These are phyloP conservation scores for Hermatobates lingyangjiaoensis DNA, from an alignment of 1,140 invertebrate species.

Conservation along the genomic window DNA sequence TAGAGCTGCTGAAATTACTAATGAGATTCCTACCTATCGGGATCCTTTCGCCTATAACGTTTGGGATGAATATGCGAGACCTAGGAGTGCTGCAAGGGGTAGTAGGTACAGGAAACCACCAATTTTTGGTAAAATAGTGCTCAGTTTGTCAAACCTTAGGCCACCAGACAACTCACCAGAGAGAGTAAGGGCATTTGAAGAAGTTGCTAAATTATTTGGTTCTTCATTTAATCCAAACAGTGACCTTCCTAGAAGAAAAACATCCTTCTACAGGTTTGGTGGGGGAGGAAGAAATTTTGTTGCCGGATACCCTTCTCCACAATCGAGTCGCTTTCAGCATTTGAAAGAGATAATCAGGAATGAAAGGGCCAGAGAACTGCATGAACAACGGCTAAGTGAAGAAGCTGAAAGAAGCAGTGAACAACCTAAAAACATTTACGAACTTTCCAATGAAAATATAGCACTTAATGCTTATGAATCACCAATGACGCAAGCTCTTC, in stretches of 20 bases:
- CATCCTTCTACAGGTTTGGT: background rate
- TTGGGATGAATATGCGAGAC: constrained; percentile 32
- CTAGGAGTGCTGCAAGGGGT: constrained; percentile 12
- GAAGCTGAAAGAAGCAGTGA: constrained; percentile 34
- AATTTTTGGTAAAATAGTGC: constrained; percentile 40
- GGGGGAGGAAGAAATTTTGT: background rate
- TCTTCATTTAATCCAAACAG: background rate
- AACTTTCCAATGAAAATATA: constrained; percentile 1
- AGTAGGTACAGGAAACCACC: constrained; percentile 20
- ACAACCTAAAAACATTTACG: constrained; percentile 30
- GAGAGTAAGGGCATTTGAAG: constrained; percentile 25
- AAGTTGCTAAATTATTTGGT: constrained; percentile 16
- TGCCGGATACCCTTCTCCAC: constrained; percentile 23
- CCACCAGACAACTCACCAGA: constrained; percentile 22
- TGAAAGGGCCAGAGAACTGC: constrained; percentile 43
- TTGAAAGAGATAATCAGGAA: constrained; percentile 30
- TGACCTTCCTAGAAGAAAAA: background rate
- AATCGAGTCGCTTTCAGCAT: constrained; percentile 41
- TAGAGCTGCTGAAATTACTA: constrained; percentile 64
- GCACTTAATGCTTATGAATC: background rate
- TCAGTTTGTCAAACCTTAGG: constrained; percentile 30
- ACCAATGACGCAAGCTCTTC: background rate
- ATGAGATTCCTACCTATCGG: constrained; percentile 57
- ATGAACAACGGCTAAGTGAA: constrained; percentile 37
- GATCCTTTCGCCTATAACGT: constrained; percentile 64